phyloP scores from a whole-genome alignment of 1,140 invertebrate species.

The Copidosoma floridanum region DNA sequence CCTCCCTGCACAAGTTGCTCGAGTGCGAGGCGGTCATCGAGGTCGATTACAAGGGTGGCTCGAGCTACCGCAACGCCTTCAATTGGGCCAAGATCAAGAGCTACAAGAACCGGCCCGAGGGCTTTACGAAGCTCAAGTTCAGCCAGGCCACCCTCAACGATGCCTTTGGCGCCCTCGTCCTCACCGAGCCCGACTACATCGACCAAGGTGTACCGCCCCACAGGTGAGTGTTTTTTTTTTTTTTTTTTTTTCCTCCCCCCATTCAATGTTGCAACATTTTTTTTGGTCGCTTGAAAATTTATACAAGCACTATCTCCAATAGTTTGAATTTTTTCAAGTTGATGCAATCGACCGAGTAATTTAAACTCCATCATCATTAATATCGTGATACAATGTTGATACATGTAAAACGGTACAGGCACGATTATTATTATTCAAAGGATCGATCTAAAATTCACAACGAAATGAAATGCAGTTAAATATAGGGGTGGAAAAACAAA shows the following conservation, averaged over 20 bases:
- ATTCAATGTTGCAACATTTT: no score
- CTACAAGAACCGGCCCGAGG: slow-evolving; percentile 55
- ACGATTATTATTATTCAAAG: no score
- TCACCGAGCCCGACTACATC: slow-evolving; percentile 69
- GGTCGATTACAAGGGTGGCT: slow-evolving; percentile 84
- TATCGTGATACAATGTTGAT: no score
- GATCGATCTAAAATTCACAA: no score
- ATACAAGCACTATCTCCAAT: background rate
- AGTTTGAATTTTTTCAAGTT: background rate
- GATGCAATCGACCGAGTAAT: no score
- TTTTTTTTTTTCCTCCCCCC: background rate
- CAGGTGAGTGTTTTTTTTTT: slow-evolving; percentile 4
- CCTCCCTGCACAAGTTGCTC: slow-evolving; percentile 72
- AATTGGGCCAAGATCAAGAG: slow-evolving; percentile 63
- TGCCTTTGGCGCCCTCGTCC: slow-evolving; percentile 67
- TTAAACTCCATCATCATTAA: no score
- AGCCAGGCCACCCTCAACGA: slow-evolving; percentile 61
- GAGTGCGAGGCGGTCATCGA: slow-evolving; percentile 75
- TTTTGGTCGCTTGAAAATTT: no score
- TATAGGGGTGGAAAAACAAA: no score
- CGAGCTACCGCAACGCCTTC: slow-evolving; percentile 79
- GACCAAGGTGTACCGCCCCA: slow-evolving; percentile 67
- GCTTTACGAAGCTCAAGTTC: slow-evolving; percentile 50
- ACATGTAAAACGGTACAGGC: no score
- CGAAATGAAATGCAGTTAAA: no score